A percentile compares a stretch with the other conserved stretches of the same genome.
Evolutionary conservation across 2,888 invertebrate species (phyloP).

Genomic region (Brenthis ino): DNA sequence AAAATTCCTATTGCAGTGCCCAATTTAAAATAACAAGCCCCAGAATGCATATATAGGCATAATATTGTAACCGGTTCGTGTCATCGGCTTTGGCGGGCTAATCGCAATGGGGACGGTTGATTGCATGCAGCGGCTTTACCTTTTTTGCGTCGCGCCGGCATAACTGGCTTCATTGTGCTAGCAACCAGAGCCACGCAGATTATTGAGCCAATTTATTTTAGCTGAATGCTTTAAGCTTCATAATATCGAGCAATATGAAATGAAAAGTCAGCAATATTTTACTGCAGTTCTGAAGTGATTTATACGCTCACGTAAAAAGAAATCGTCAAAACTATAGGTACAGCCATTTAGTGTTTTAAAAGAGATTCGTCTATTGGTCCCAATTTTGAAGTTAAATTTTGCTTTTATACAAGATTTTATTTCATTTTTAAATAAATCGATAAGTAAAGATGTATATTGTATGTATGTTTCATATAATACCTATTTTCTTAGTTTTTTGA

Average conservation of each 20-base stretch:
- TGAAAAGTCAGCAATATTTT: conserved; percentile 33
- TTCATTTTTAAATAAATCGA: not conserved
- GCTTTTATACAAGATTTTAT: not conserved
- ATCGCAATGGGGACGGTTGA: conserved; percentile 66
- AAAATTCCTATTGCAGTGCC: conserved; percentile 40
- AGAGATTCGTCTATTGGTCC: too few species aligned
- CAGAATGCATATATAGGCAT: conserved; percentile 57
- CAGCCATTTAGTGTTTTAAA: not conserved
- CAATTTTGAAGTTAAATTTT: too few species aligned
- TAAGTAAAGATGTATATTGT: too few species aligned
- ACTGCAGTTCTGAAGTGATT: conserved; percentile 13
- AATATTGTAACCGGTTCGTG: conserved; percentile 66
- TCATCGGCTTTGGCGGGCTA: conserved; percentile 68
- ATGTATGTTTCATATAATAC: too few species aligned
- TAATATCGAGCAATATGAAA: conserved; percentile 27
- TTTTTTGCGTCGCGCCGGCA: conserved; percentile 47
- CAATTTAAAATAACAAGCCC: conserved; percentile 74
- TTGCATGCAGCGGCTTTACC: conserved; percentile 58
- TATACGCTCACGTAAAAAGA: conserved; percentile 3
- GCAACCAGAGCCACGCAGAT: conserved; percentile 64
- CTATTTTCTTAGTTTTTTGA: not conserved
- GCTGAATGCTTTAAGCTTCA: conserved; percentile 46
- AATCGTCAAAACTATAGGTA: not conserved
- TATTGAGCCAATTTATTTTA: conserved; percentile 71
- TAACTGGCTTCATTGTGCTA: conserved; percentile 69